Base-by-base conservation (phyloP, 2,113 vertebrate genomes). In the Prietella phreatophila region DNA sequence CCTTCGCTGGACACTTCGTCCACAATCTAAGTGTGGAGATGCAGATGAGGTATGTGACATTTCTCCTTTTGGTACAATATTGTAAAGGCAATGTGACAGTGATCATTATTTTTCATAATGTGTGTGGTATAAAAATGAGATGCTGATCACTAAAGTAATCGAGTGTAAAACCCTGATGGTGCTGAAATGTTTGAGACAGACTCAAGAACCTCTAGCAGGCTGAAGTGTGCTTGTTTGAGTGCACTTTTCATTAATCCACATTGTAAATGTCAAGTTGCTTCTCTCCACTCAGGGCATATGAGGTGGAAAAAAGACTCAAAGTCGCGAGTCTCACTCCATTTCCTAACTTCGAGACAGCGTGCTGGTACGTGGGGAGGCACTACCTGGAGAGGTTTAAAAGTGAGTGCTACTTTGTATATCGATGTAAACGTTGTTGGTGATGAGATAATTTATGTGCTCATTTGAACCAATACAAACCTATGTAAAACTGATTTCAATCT, bases 21-120 rank as follows among this genome's bases (percentile, higher is more conserved):
- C 98, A 99, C 93, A 99, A 97, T 92, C 93, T 99, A 88, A 99
- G 96, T 0, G 96, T 99, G 92, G 98, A 99, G 94, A 99, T 99
- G 97, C 98, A 99, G 93, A 98, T 98, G 97, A 99, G 98, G 98
- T 99, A 27, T 79, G 94, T 91, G 85, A 73, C 71, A 75, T 30
- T 85, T 75, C 42, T 53, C 53, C 53, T 30, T 76, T 60, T 60
- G 55, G 19, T 20, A 83, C 67, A 83, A 76, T 36, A 50, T 36
- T n/a, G 63, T 27, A 60, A 47, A 65, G 14, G 5, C 27, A 73
- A 50, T 20, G 22, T 86, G 20, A 60, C 27, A n/a, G 36, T n/a
- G 1, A 53, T 42, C 2, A 69, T 20, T 36, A 20, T 55, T 82
- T 69, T 67, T 56, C 47, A 17, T 5, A 42, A 53, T 13, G 7